phyloP scores from a whole-genome alignment of 2,113 vertebrate species.

The Oplegnathus fasciatus region DNA sequence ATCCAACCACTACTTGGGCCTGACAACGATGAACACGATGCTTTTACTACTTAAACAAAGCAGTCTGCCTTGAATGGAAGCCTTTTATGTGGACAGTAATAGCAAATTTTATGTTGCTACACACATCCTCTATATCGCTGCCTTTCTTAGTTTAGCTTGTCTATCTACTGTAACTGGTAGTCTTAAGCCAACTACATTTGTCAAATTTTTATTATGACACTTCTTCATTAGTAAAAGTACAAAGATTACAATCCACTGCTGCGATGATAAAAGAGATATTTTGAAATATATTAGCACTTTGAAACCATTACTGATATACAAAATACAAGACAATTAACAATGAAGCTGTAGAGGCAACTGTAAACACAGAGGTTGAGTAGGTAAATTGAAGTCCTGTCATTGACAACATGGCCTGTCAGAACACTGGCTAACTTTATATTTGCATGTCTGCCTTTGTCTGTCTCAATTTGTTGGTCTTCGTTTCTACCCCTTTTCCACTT shows the following conservation, averaged over 20 bases:
- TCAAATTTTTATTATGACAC: no score
- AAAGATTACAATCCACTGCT: neutral
- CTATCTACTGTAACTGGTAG: neutral
- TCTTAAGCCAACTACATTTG: no score
- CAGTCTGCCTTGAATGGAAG: neutral
- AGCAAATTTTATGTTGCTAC: neutral
- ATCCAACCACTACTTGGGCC: neutral
- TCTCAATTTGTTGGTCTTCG: neutral
- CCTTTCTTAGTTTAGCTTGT: neutral
- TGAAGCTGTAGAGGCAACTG: neutral
- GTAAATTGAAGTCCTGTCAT: neutral
- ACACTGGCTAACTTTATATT: neutral
- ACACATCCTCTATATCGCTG: neutral
- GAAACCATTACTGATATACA: neutral
- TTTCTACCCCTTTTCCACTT: neutral
- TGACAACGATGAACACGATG: neutral
- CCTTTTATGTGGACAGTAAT: neutral
- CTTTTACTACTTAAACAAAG: no score
- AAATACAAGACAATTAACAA: neutral
- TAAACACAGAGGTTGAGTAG: neutral
- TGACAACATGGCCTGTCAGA: slow-evolving; percentile 2
- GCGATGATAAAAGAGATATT: neutral
- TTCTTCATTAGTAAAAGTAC: neutral
- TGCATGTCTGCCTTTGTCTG: neutral
- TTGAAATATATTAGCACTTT: neutral